These are phyloP conservation scores for Mirounga angustirostris DNA, from an alignment of 2,113 vertebrate genomes.

Conservation along the genomic window DNA sequence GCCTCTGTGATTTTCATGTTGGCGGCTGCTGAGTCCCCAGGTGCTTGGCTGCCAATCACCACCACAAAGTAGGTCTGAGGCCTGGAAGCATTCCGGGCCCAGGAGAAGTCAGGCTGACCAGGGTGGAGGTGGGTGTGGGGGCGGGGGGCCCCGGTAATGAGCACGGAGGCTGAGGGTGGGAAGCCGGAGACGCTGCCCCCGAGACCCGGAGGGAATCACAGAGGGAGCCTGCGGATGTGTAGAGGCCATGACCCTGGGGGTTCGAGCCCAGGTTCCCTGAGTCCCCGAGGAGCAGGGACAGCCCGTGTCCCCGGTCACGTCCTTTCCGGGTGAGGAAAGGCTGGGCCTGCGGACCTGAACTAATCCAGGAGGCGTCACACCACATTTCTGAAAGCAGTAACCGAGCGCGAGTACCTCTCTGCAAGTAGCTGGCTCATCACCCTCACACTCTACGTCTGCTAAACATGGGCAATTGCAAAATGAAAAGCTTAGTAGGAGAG, in stretches of 20 bases:
- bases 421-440: accelerated
- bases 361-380: neutral
- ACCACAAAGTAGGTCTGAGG: neutral
- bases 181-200: accelerated
- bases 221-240: neutral
- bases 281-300: neutral
- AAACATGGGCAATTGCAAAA: accelerated
- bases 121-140: neutral
- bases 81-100: neutral
- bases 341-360: neutral
- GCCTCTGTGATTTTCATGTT: accelerated
- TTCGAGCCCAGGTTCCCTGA: neutral
- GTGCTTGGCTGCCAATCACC: accelerated
- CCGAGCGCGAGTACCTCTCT: neutral
- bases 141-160: accelerated
- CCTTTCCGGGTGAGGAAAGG: neutral
- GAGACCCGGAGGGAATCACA: neutral
- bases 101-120: neutral
- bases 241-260: too few species aligned
- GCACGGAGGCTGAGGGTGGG: accelerated
- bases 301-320: accelerated
- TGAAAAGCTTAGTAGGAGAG: neutral
- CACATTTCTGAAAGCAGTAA: neutral
- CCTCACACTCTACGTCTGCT: accelerated
- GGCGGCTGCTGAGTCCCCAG: accelerated